Conservation (phyloP, 1,140 invertebrate genomes). For the Pseudoatta argentina region DNA sequence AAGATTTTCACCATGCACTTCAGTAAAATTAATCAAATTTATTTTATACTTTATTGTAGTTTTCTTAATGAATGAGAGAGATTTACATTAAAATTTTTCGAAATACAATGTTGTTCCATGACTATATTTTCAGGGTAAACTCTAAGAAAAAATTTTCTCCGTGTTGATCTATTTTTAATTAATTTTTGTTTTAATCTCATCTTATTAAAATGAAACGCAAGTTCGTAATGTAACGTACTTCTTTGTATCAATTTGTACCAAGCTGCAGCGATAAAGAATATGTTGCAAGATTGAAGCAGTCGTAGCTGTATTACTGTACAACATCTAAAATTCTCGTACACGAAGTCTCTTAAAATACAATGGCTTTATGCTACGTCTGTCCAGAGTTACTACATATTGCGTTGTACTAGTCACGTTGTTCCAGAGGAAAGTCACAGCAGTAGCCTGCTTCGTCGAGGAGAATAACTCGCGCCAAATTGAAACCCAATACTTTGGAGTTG, state of each 20-base stretch:
- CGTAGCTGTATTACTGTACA: not conserved
- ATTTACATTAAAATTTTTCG: no score
- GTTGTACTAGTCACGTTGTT: not conserved
- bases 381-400: not conserved
- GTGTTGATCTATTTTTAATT: not conserved
- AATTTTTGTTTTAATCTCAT: not conserved
- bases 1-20: no score
- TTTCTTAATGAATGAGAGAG: no score
- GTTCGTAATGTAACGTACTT: not conserved
- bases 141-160: no score
- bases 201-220: not conserved
- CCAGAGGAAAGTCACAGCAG: not conserved
- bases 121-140: no score
- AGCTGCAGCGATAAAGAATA: not conserved
- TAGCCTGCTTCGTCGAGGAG: not conserved
- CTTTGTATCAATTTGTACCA: not conserved
- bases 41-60: no score
- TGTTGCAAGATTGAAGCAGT: not conserved
- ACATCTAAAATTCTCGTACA: conserved; percentile 9
- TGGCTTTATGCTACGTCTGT: not conserved
- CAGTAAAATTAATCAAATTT: no score
- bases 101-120: no score
- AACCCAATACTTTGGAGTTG: conserved; percentile 47
- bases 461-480: conserved; percentile 55
- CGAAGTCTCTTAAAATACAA: conserved; percentile 16